Conservation (phyloP, 64 coral and sea anemone species). For the Stylophora pistillata region DNA sequence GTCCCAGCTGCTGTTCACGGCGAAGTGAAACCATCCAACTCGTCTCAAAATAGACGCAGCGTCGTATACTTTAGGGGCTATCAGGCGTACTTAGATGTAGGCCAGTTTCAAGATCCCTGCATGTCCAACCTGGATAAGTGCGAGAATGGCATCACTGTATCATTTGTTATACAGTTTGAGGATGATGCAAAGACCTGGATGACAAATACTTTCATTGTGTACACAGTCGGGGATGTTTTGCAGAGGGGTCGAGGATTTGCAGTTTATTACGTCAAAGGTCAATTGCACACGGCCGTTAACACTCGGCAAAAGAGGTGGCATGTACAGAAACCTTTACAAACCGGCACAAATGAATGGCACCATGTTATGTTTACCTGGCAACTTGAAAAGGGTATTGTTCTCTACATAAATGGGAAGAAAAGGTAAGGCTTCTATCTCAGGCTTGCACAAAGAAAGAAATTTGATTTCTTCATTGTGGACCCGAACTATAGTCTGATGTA, state of each 20-base stretch:
- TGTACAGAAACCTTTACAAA: conserved; percentile 11
- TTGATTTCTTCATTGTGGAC: too few species aligned
- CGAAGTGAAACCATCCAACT: conserved; percentile 33
- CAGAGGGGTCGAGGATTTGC: conserved; percentile 70
- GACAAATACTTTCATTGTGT: conserved; percentile 60
- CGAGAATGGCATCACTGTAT: conserved; percentile 56
- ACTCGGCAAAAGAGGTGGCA: conserved; percentile 51
- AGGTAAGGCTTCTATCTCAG: conserved; percentile 30
- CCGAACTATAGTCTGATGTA: too few species aligned
- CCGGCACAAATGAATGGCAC: conserved; percentile 46
- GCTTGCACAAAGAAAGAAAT: neutral
- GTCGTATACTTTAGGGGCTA: conserved; percentile 39
- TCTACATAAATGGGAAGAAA: conserved; percentile 57
- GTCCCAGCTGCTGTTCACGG: conserved; percentile 45
- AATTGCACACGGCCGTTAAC: conserved; percentile 39
- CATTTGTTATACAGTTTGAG: conserved; percentile 65
- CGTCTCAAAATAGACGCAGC: conserved; percentile 38
- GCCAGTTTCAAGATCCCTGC: conserved; percentile 34
- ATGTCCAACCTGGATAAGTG: conserved; percentile 53
- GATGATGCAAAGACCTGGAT: conserved; percentile 43
- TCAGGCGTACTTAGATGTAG: conserved; percentile 46
- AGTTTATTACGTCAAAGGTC: conserved; percentile 49
- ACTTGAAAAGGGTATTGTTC: conserved; percentile 32
- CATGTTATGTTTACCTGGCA: conserved; percentile 84
- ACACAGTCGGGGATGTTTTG: conserved; percentile 41